Evolutionary conservation across 2,888 invertebrate species (phyloP).

Genomic region (Ochropleura plecta): DNA sequence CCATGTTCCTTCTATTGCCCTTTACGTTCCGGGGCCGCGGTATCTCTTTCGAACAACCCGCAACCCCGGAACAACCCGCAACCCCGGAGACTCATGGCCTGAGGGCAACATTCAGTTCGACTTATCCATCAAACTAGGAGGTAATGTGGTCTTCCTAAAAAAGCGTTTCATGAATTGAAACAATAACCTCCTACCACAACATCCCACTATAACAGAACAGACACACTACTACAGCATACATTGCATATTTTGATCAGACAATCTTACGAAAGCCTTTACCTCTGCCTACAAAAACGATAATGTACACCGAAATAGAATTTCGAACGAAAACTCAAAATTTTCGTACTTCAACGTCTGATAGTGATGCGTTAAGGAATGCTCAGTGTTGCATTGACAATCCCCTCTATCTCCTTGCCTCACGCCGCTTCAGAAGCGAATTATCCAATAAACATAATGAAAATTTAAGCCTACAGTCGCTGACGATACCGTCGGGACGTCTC

Average conservation of each 20-base stretch:
- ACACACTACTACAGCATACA: slow-evolving; percentile 12
- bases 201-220: background rate
- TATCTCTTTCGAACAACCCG: too few relatives aligned
- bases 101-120: background rate
- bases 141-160: slow-evolving; percentile 1
- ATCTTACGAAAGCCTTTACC: background rate
- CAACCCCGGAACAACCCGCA: too few relatives aligned
- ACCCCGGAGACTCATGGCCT: too few relatives aligned
- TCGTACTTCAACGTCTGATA: slow-evolving; percentile 61
- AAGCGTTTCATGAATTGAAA: slow-evolving; percentile 43
- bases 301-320: slow-evolving; percentile 25
- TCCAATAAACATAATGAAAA: slow-evolving; percentile 91
- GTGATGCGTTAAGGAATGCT: slow-evolving; percentile 81
- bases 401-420: slow-evolving; percentile 86
- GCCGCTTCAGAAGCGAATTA: slow-evolving; percentile 86
- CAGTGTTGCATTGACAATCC: slow-evolving; percentile 89
- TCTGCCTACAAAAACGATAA: background rate
- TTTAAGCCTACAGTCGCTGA: slow-evolving; percentile 88
- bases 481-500: slow-evolving; percentile 81
- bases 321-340: background rate
- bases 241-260: slow-evolving; percentile 10
- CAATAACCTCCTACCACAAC: slow-evolving; percentile 28
- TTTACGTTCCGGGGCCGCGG: too few relatives aligned
- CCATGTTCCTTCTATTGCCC: too few relatives aligned
- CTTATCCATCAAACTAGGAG: background rate